phyloP scores from a whole-genome alignment of 1,140 invertebrate species.

The Penaeus indicus region DNA sequence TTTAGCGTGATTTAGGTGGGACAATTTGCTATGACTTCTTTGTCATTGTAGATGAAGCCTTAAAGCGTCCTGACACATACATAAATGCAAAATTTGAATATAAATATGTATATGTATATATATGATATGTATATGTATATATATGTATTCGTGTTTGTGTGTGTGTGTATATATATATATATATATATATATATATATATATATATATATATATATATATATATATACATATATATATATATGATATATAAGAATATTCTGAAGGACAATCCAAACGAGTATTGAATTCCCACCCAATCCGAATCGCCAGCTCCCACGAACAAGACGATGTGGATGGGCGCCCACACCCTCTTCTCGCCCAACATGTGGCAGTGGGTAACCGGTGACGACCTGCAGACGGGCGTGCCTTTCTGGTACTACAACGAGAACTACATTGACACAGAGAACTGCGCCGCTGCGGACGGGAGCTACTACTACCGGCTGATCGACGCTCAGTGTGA shows the following conservation, averaged over 20 bases:
- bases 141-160: neutral
- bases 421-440: neutral
- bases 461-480: neutral
- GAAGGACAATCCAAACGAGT: too few species aligned
- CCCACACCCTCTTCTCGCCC: slow-evolving; percentile 17
- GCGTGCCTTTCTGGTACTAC: slow-evolving; percentile 20
- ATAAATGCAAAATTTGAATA: neutral
- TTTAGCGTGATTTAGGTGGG: too few species aligned
- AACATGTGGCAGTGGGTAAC: slow-evolving; percentile 27
- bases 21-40: too few species aligned
- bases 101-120: neutral
- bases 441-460: neutral
- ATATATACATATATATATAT: slow-evolving; percentile 1
- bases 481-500: neutral
- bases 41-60: too few species aligned
- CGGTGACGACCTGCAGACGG: slow-evolving; percentile 12
- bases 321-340: neutral
- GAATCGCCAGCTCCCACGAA: too few species aligned
- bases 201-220: slow-evolving; percentile 9
- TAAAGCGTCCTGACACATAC: neutral
- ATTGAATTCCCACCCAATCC: too few species aligned
- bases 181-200: slow-evolving; percentile 24
- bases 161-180: neutral
- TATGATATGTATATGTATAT: slow-evolving; percentile 4
- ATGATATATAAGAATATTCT: neutral